Conservation (phyloP, 2,888 invertebrate species). For the Nycteola revayana region DNA sequence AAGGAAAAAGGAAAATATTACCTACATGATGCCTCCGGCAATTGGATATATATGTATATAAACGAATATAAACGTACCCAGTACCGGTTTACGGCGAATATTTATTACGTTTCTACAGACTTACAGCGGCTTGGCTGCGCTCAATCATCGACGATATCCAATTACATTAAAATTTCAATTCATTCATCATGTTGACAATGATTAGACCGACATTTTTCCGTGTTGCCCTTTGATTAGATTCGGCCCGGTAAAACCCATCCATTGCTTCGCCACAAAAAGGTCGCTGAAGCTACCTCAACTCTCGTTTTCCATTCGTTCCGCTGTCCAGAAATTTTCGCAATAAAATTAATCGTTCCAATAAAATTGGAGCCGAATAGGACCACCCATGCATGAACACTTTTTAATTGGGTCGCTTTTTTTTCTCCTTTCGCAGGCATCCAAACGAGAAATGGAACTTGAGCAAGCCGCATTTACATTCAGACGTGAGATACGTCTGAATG, state of each 20-base stretch:
- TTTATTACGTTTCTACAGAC: conserved; percentile 34
- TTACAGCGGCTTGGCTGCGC: conserved; percentile 26
- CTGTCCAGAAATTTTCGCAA: conserved; percentile 79
- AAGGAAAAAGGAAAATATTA: conserved; percentile 27
- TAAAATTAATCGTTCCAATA: conserved; percentile 81
- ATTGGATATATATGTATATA: no score
- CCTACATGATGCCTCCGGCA: conserved; percentile 13
- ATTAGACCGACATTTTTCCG: conserved; percentile 47
- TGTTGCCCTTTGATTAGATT: conserved; percentile 70
- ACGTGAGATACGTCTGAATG: no score
- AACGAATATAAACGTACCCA: no score
- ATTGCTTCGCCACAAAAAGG: conserved; percentile 68
- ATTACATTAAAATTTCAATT: conserved; percentile 68
- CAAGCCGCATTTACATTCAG: conserved; percentile 39
- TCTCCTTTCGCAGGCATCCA: conserved; percentile 61
- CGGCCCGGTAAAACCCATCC: conserved; percentile 59
- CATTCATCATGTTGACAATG: conserved; percentile 58
- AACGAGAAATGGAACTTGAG: conserved; percentile 69
- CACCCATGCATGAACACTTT: conserved; percentile 78
- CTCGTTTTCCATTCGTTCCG: conserved; percentile 73
- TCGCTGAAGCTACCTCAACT: conserved; percentile 57
- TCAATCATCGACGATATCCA: conserved; percentile 53
- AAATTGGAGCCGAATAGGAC: conserved; percentile 74
- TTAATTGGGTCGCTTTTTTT: conserved; percentile 77
- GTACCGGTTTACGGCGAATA: conserved; percentile 34